These are phyloP conservation scores for Papilio gigon DNA, from an alignment of 2,888 invertebrate species.

Conservation along the genomic window DNA sequence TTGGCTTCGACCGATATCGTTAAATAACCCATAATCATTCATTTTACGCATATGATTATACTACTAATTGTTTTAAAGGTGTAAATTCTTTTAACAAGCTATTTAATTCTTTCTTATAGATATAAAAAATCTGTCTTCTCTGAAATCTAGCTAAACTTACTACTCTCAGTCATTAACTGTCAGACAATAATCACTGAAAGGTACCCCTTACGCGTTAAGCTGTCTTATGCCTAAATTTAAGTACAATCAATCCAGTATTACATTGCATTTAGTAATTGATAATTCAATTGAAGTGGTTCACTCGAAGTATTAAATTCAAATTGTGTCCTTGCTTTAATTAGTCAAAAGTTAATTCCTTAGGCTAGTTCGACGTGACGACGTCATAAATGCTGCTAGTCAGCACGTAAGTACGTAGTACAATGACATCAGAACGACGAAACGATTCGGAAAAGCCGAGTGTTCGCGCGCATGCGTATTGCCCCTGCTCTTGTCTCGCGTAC, in stretches of 20 bases:
- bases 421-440: slow-evolving; percentile 59
- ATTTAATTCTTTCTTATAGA: neutral
- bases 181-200: too few relatives aligned
- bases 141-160: neutral
- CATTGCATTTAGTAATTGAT: too few relatives aligned
- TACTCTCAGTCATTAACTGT: neutral
- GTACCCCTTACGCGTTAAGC: too few relatives aligned
- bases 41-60: neutral
- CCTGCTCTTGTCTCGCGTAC: slow-evolving; percentile 58
- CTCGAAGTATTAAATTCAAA: neutral
- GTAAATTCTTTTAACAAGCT: neutral
- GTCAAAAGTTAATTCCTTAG: neutral
- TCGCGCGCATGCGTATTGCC: slow-evolving; percentile 75
- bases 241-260: too few relatives aligned
- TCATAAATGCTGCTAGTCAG: slow-evolving; percentile 25
- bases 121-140: neutral
- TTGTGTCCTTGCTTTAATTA: neutral
- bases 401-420: slow-evolving; percentile 49
- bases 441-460: slow-evolving; percentile 66
- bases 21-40: neutral
- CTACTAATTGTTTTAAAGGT: neutral
- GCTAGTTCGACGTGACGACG: slow-evolving; percentile 24
- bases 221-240: too few relatives aligned
- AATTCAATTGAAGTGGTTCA: neutral
- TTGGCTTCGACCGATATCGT: neutral